Conservation (phyloP, 2,797 vertebrate species). For the Anableps anableps region DNA sequence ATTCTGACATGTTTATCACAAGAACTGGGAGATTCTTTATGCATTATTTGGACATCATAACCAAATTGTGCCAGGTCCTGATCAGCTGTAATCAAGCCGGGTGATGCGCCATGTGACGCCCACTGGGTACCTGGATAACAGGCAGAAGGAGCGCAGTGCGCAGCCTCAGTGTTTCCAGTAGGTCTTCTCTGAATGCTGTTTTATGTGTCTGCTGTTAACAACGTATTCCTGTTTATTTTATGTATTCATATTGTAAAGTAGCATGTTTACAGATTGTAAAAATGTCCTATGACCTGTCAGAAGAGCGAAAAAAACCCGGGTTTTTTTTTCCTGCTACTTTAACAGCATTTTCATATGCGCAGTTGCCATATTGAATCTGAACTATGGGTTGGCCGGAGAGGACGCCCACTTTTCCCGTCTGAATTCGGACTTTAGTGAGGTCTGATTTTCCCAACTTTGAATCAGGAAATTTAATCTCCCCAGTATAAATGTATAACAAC, state of each 20-base stretch:
- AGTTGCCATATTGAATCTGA: neutral
- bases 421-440: neutral
- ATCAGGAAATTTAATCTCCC: too few relatives aligned
- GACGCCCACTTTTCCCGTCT: neutral
- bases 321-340: neutral
- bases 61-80: neutral
- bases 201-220: neutral
- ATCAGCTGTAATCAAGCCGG: neutral
- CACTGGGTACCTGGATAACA: neutral
- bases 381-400: neutral
- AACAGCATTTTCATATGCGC: neutral
- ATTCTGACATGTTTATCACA: neutral
- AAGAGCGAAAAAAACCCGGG: neutral
- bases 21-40: neutral
- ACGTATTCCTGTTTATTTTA: neutral
- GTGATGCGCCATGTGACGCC: neutral
- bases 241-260: neutral
- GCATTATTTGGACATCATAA: neutral
- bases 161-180: neutral
- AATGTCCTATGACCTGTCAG: neutral
- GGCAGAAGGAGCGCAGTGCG: neutral
- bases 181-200: neutral
- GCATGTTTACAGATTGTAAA: neutral
- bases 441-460: neutral
- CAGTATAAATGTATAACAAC: neutral